Conservation (phyloP, 2,797 vertebrate species). For the Takifugu rubripes region DNA sequence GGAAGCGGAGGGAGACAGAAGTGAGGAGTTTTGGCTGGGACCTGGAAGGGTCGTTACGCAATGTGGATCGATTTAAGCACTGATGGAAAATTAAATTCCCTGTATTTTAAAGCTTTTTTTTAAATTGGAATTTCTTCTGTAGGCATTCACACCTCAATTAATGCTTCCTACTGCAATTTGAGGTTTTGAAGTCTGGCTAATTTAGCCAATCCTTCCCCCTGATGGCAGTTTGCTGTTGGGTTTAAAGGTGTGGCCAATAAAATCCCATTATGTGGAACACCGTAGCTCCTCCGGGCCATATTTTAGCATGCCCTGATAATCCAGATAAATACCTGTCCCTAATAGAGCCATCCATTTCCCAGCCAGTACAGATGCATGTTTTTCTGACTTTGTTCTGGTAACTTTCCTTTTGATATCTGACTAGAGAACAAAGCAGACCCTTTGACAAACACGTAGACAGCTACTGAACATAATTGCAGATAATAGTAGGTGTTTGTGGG, state of each 20-base stretch:
- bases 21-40: too few relatives aligned
- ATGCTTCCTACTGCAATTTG: not conserved
- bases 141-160: too few relatives aligned
- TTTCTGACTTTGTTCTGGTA: too few relatives aligned
- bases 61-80: too few relatives aligned
- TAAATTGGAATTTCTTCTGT: not conserved
- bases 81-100: too few relatives aligned
- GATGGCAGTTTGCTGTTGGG: conserved; percentile 1
- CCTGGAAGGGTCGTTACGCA: too few relatives aligned
- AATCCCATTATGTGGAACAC: not conserved
- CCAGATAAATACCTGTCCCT: not conserved
- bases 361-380: too few relatives aligned
- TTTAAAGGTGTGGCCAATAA: not conserved
- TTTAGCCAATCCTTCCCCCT: conserved; percentile 5
- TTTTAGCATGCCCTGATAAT: too few relatives aligned
- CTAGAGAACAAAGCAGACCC: not conserved
- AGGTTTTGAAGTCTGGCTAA: conserved; percentile 12
- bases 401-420: too few relatives aligned
- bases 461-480: conserved; percentile 18
- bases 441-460: conserved; percentile 8
- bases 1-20: too few relatives aligned
- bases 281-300: too few relatives aligned
- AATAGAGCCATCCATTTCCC: too few relatives aligned
- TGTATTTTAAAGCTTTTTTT: not conserved
- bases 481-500: conserved; percentile 11